Evolutionary conservation across 2,888 invertebrate species (phyloP).

Genomic region (Lagria hirta): DNA sequence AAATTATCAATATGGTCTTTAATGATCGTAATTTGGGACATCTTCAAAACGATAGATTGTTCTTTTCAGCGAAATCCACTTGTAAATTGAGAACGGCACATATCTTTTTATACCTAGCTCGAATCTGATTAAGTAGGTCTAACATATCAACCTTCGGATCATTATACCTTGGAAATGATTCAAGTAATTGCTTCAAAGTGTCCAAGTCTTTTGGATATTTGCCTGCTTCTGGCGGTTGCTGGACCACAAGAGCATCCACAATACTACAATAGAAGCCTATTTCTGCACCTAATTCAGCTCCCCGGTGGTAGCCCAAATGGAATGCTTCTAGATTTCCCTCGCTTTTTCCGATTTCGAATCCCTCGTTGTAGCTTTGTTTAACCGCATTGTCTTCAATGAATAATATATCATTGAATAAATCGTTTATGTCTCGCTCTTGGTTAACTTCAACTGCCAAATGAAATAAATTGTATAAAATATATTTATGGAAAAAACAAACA

Average conservation of each 20-base stretch:
- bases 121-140: constrained; percentile 61
- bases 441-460: constrained; percentile 1
- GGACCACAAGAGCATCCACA: constrained; percentile 56
- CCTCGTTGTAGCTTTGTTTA: constrained; percentile 67
- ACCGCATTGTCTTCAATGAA: constrained; percentile 69
- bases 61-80: constrained; percentile 55
- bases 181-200: constrained; percentile 34
- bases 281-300: constrained; percentile 74
- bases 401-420: constrained; percentile 70
- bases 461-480: too few relatives aligned
- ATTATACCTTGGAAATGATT: constrained; percentile 51
- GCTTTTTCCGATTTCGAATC: constrained; percentile 62
- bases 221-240: constrained; percentile 8
- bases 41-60: constrained; percentile 62
- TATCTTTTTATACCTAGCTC: constrained; percentile 66
- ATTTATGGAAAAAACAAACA: too few relatives aligned
- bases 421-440: constrained; percentile 67
- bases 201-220: too few relatives aligned
- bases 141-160: constrained; percentile 66
- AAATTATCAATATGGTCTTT: constrained; percentile 56
- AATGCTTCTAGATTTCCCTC: constrained; percentile 69
- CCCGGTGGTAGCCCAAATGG: constrained; percentile 77
- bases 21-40: constrained; percentile 40
- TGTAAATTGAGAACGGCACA: constrained; percentile 46
- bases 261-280: constrained; percentile 73